Conservation (phyloP, 2,797 vertebrate species). For the Sebastes vulpes region DNA sequence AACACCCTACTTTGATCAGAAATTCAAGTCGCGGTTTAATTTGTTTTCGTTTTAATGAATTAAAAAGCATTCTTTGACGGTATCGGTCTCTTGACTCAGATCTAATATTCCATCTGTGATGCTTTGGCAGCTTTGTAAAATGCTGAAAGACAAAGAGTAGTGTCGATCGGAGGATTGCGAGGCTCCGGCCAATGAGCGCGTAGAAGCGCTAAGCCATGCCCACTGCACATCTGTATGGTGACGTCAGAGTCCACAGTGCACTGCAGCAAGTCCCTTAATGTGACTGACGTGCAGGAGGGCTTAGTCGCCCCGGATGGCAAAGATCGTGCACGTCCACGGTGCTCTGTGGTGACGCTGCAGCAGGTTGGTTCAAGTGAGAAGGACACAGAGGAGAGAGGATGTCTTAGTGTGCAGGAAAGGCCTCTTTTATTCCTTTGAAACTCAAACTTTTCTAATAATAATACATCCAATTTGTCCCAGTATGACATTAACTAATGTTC, state of each 20-base stretch:
- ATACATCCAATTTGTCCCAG: neutral
- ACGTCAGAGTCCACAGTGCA: slow-evolving; percentile 49
- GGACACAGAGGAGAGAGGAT: neutral
- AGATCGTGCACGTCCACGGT: slow-evolving; percentile 17
- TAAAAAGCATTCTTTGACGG: neutral
- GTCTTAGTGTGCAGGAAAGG: neutral
- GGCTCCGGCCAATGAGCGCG: slow-evolving; percentile 59
- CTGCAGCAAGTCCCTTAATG: slow-evolving; percentile 39
- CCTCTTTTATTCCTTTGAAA: neutral
- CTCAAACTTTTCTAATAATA: neutral
- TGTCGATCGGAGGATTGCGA: slow-evolving; percentile 44
- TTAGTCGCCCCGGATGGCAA: slow-evolving; percentile 1
- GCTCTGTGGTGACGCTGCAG: neutral
- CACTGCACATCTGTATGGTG: slow-evolving; percentile 70
- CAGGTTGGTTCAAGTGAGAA: neutral
- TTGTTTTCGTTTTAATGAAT: slow-evolving; percentile 3
- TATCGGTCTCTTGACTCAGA: neutral
- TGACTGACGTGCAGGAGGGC: slow-evolving; percentile 38
- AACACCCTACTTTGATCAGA: neutral
- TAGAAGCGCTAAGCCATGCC: slow-evolving; percentile 50
- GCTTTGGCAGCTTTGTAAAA: slow-evolving; percentile 19
- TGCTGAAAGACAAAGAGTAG: slow-evolving; percentile 30
- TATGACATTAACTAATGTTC: neutral
- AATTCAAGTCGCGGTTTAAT: slow-evolving; percentile 1
- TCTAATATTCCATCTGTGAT: neutral